Evolutionary conservation across 2,888 invertebrate genomes (phyloP), one percentile per base, ranked within the genome.

Genomic region (Tupiocoris notatus): DNA sequence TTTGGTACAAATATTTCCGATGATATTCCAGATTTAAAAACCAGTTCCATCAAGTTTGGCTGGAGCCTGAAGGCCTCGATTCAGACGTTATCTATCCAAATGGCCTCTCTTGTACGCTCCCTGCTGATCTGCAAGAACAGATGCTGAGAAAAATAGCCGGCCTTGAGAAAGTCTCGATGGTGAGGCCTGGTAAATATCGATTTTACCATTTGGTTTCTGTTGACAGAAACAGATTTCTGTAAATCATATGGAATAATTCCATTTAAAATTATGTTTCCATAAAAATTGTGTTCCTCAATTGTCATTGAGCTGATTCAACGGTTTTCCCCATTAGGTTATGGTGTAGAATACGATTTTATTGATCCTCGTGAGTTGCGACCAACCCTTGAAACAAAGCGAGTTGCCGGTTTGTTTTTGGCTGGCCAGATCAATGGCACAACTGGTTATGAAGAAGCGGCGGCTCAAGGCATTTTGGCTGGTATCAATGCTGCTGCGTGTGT

Each of bases 371-470:
- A 95, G 84, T 83, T 96, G 21, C 88, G 86, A 76, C 86, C 87
- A 1, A 88, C 89, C 1, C 84, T 96, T 75, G 93, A 95, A 84
- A 92, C 94, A 0, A 89, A 89, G 81, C 87, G 86, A 80, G 87
- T 95, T 3, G 82, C 86, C 0, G 88, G 90, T 58, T 85, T 96
- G 9, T 96, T 89, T 84, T 87, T 96, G 78, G 95, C 95, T 63
- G 96, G 96, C 0, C 96, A 96, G 85, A 94, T 96, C 78, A 96
- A 96, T 85, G 96, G 95, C 2, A 94, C 94, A 0, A 94, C 94
- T 0, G 94, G 95, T 0, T 96, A 96, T 83, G 95, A 96, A 85
- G 95, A 96, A 84, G 96, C 96, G 7, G 95, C 95, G 0, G 91
- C 92, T 0, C 96, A 96, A 84, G 95, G 95, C 16, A 86, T 95